phyloP scores from a whole-genome alignment of 2,797 vertebrate species.

The Phoebastria nigripes region DNA sequence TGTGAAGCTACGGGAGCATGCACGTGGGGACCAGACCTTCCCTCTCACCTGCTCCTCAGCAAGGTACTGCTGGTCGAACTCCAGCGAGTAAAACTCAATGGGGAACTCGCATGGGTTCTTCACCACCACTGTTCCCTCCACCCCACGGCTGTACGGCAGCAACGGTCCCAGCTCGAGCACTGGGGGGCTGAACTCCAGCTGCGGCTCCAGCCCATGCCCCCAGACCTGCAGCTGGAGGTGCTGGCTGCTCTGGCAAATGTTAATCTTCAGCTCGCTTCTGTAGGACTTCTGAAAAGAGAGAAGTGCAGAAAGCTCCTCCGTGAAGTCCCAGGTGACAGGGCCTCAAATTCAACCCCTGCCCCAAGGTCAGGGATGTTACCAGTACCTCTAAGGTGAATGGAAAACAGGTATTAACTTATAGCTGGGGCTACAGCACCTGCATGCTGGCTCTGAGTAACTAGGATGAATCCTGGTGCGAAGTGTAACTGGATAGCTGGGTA shows the following conservation, averaged over 20 bases:
- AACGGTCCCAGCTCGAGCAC: slow-evolving; percentile 79
- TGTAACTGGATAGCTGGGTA: neutral
- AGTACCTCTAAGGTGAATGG: neutral
- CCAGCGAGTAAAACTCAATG: slow-evolving; percentile 89
- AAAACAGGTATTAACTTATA: neutral
- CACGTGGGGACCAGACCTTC: rapidly evolving
- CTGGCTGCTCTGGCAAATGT: slow-evolving; percentile 76
- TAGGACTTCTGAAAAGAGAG: slow-evolving; percentile 77
- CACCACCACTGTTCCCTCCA: slow-evolving; percentile 76
- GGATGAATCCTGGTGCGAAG: neutral
- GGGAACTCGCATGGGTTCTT: slow-evolving; percentile 87
- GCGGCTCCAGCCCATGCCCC: slow-evolving; percentile 83
- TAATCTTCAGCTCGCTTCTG: slow-evolving; percentile 73
- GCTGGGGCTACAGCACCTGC: neutral
- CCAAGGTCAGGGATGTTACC: neutral
- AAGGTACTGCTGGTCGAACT: slow-evolving; percentile 85
- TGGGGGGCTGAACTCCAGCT: slow-evolving; percentile 77
- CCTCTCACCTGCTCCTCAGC: slow-evolving; percentile 85
- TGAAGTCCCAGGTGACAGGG: neutral
- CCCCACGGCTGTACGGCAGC: slow-evolving; percentile 72
- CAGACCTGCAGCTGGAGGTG: slow-evolving; percentile 70
- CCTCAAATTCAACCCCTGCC: neutral
- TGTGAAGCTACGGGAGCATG: neutral
- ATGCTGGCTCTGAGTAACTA: neutral
- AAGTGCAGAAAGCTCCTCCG: neutral